phyloP scores from a whole-genome alignment of 1,140 invertebrate species.

The Hyphantria cunea region DNA sequence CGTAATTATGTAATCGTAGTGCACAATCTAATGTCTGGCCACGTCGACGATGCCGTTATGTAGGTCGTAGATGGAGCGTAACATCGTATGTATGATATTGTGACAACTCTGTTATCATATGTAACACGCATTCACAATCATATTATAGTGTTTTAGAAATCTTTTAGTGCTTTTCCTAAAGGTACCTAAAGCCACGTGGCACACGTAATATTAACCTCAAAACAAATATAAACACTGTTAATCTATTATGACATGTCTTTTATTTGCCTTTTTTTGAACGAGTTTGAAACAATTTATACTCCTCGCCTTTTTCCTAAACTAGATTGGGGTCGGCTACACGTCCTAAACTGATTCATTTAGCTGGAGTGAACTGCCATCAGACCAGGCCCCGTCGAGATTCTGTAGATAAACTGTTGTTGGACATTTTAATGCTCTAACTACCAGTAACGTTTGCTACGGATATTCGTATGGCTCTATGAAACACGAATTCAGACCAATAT shows the following conservation, averaged over 20 bases:
- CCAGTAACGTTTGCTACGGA: no score
- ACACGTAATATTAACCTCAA: conserved; percentile 76
- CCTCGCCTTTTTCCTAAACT: no score
- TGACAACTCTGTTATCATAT: conserved; percentile 49
- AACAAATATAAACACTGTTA: conserved; percentile 80
- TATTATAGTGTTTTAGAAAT: conserved; percentile 68
- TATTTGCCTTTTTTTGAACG: background rate
- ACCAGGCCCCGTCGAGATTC: no score
- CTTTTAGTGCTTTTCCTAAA: conserved; percentile 64
- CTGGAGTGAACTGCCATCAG: no score
- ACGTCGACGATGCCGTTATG: conserved; percentile 4
- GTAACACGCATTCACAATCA: conserved; percentile 57
- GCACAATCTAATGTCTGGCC: conserved; percentile 58
- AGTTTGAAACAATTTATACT: no score
- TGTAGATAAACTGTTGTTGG: no score
- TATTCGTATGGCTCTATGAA: no score
- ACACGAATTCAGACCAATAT: no score
- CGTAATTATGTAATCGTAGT: conserved; percentile 60
- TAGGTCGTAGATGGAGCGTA: conserved; percentile 1
- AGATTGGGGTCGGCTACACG: no score
- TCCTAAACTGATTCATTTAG: no score
- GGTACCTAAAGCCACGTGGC: conserved; percentile 64
- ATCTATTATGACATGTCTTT: conserved; percentile 52
- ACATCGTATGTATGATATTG: conserved; percentile 44
- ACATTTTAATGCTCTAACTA: no score